These are phyloP conservation scores for Lumbricus terrestris DNA, from an alignment of 2,888 invertebrate species.

Conservation along the genomic window DNA sequence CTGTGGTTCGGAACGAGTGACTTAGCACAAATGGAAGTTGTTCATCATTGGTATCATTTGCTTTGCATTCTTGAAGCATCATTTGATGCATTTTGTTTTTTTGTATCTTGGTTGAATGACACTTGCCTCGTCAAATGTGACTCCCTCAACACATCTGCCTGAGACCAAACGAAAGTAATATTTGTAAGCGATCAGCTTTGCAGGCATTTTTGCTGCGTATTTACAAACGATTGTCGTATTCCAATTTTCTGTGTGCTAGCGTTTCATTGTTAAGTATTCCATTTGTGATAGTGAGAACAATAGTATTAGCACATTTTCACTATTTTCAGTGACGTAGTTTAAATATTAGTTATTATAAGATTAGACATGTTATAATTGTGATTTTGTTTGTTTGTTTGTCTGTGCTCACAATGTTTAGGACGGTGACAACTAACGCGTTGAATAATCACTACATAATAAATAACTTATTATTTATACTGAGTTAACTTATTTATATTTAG, in stretches of 20 bases:
- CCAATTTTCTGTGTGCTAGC: neutral
- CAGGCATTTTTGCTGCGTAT: neutral
- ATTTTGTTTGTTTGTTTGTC: neutral
- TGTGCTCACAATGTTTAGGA: neutral
- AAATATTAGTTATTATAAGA: neutral
- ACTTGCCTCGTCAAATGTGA: neutral
- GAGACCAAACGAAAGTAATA: neutral
- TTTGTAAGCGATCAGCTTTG: neutral
- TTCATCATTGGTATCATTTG: neutral
- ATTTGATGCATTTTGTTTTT: neutral
- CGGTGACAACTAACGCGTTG: neutral
- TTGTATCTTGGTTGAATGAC: neutral
- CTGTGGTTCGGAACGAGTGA: too few species aligned
- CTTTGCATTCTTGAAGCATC: neutral
- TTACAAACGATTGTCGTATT: neutral
- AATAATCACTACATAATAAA: neutral
- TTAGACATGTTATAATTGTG: neutral
- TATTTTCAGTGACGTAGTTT: neutral
- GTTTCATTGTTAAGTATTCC: neutral
- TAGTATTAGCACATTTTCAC: neutral
- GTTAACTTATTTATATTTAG: conserved; percentile 3
- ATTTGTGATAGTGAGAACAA: neutral
- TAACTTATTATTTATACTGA: neutral
- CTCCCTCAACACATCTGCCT: neutral
- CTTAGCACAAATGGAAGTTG: too few species aligned